Evolutionary conservation across 2,888 invertebrate species (phyloP), one percentile per base, ranked within the genome.

Genomic region (Thymelicus sylvestris): DNA sequence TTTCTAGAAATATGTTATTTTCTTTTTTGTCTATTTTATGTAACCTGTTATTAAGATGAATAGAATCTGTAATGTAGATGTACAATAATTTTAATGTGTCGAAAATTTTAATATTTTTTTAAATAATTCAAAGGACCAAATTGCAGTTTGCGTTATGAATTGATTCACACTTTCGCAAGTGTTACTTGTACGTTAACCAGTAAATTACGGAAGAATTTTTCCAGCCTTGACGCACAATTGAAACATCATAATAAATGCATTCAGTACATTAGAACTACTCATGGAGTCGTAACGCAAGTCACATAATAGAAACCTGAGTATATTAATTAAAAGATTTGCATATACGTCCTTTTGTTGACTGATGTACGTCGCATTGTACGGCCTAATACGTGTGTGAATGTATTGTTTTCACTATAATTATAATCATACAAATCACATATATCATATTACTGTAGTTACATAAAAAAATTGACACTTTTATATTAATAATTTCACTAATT

Each of bases 171-270:
- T 19, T 19, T 12, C 1, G 19, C 19, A 0, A 52, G 19, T 52
- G 5, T 8, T 41, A 41, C 41, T 41, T 8, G 8, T 19, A 3
- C 19, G 5, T 52, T 19, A 19, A 19, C 8, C 84, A 82, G 52
- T 3, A 31, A 31, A 12, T 57, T 31, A 57, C 55, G 5, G 24
- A 57, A 57, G 55, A 55, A 5, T 31, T 57, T 52, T 55, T 55
- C 24, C 55, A 57, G 57, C 38, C 57, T 57, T 57, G 57, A 57
- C 31, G 31, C 31, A 12, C 31, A 31, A 57, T 57, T 57, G 38
- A 57, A 57, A 31, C 57, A 57, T 38, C 38, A 57, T 57, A 19
- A 1, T 19, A 31, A 13, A 38, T 57, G 57, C 38, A 57, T 57
- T 57, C 57, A 19, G 7, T 59, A 64, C 60, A 65, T 38, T 59